Base-by-base conservation (phyloP, 2,797 vertebrate genomes). In the Oryzias dopingdopingensis region DNA sequence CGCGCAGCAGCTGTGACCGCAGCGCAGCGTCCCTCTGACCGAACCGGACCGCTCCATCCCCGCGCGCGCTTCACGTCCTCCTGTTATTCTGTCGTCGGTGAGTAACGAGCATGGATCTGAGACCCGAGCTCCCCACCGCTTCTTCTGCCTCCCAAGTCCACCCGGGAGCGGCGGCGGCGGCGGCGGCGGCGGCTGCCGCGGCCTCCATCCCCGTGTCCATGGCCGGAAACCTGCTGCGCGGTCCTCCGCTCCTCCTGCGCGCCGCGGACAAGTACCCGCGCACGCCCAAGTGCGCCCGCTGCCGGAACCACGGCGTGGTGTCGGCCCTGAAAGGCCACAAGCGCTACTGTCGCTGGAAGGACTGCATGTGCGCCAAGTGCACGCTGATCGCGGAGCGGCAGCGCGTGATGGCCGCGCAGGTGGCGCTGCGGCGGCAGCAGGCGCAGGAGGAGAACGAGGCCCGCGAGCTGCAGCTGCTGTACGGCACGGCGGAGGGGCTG, bases 301-400 rank as follows among this genome's bases (percentile, higher is more conserved):
- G 96, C 90, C 88, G 96, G 65, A 98, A 98, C 86, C 96, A 98
- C 85, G 96, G 96, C 1, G 96, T 98, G 58, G 96, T 98, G 61
- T 98, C 96, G 0, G 95, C 95, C 5, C 93, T 98, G 44, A 98
- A 98, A 88, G 96, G 96, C 85, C 96, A 98, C 92, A 98, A 98
- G 81, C 95, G 96, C 76, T 98, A 98, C 90, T 98, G 96, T 83
- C 95, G 96, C 75, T 98, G 96, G 96, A 98, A 97, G 88, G 96
- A 98, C 92, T 98, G 96, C 78, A 94, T 97, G 92, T 98, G 96
- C 86, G 96, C 96, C 87, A 98, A 98, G 90, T 98, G 96, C 91
- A 98, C 95, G 0, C 82, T 98, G 59, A 98, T 98, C 79, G 96
- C 96, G 0, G 96, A 98, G 92, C 86, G 96, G 56, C 96, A 98